Evolutionary conservation across 2,888 invertebrate genomes (phyloP), one percentile per base, ranked within the genome.

Genomic region (Heliconius ethilla): DNA sequence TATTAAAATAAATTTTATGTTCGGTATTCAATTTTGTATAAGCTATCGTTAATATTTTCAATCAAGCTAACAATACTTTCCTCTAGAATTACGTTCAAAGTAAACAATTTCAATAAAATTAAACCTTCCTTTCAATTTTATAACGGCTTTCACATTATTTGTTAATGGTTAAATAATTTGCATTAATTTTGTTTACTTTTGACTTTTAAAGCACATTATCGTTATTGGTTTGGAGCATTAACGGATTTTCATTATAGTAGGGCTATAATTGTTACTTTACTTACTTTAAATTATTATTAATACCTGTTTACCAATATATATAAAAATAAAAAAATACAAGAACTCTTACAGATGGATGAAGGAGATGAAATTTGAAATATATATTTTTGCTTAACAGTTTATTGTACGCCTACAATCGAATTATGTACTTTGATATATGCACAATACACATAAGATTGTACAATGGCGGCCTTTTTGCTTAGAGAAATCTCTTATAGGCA

Each of bases 51-150:
- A 27, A 69, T 59, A 79, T 55, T 75, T 73, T 76, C 62, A 76
- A 76, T 69, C 73, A 76, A 59, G 27, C 27, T 9, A 40, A 72
- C 55, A 77, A n/a, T 70, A 75, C 40, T 66, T 33, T 22, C 9
- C 72, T 59, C 59, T 72, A 59, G 15, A 63, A 40, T 69, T 55
- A 76, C 59, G 59, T 22, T 75, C 59, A 66, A 40, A 75, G 70
- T 45, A 74, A 62, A 75, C 77, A 65, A 70, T 75, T 66, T 77
- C 59, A 75, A 70, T 75, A 63, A 79, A 72, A 69, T 77, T 69
- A 66, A 45, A 72, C 72, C 66, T 75, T 67, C 55, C 33, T 27
- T 40, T 63, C 55, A 67, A 59, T 70, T 59, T 75, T 51, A 27
- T 25, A 55, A 25, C 33, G 18, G 25, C 27, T 59, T 45, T 45